These are phyloP conservation scores for Megaptera novaeangliae DNA, from an alignment of 2,113 vertebrate genomes.

Conservation along the genomic window DNA sequence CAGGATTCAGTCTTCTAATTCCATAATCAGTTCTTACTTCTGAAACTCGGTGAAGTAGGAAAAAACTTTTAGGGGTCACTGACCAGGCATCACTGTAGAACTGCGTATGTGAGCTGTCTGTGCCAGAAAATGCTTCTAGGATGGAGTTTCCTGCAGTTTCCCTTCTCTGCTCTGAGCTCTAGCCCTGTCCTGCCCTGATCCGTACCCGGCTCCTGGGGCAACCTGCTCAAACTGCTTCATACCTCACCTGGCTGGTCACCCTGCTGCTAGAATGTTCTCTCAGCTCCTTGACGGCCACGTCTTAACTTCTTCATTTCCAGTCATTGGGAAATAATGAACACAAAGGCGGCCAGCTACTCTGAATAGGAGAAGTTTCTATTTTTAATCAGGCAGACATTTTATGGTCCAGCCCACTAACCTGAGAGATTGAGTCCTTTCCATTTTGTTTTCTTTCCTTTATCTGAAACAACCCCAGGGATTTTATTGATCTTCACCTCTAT, in stretches of 20 bases:
- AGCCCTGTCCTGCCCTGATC: not conserved
- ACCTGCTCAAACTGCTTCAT: rapidly evolving
- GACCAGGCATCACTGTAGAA: rapidly evolving
- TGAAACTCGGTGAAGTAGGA: not conserved
- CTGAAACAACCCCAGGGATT: not conserved
- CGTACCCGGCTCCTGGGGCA: rapidly evolving
- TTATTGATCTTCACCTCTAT: not conserved
- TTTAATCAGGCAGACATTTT: not conserved
- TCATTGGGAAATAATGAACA: rapidly evolving
- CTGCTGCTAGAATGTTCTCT: not conserved
- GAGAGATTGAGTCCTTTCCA: not conserved
- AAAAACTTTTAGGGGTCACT: rapidly evolving
- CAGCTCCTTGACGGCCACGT: rapidly evolving
- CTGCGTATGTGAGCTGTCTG: rapidly evolving
- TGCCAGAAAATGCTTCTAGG: not conserved
- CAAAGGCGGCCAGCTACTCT: rapidly evolving
- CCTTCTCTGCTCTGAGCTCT: not conserved
- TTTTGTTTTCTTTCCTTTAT: not conserved
- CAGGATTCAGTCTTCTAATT: rapidly evolving
- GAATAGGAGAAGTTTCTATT: not conserved
- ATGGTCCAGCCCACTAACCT: not conserved
- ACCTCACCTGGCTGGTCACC: not conserved
- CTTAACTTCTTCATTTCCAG: not conserved
- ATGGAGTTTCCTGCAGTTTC: not conserved
- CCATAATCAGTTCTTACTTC: not conserved